Evolutionary conservation across 1,140 invertebrate genomes (phyloP).

Genomic region (Drosophila ironensis): DNA sequence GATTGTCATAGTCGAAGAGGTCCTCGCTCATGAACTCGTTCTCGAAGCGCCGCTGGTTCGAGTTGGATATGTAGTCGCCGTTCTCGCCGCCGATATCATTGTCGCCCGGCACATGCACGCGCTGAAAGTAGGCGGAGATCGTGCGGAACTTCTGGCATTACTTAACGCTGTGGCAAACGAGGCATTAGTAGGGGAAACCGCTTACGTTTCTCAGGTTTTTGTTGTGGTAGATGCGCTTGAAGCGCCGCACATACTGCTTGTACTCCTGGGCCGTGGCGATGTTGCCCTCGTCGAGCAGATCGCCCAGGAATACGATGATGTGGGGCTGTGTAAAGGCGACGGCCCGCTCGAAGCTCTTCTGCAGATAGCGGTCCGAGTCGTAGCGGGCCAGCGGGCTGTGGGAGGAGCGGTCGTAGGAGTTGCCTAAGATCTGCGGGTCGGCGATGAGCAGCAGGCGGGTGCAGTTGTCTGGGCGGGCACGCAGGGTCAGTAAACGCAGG

Average conservation of each 20-base stretch:
- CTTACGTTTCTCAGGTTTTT: constrained; percentile 83
- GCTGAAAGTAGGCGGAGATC: constrained; percentile 78
- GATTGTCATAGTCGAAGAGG: constrained; percentile 85
- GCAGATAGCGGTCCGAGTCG: constrained; percentile 86
- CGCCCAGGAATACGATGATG: constrained; percentile 94
- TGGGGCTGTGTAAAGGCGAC: constrained; percentile 90
- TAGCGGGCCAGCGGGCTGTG: constrained; percentile 70
- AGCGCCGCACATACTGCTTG: constrained; percentile 86
- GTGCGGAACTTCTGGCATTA: constrained; percentile 86
- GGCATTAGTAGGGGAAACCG: background rate
- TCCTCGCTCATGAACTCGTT: constrained; percentile 88
- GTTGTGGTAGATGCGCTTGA: constrained; percentile 87
- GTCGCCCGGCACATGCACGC: constrained; percentile 94
- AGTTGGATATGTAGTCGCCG: constrained; percentile 87
- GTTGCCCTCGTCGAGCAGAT: constrained; percentile 96
- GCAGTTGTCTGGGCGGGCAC: constrained; percentile 84
- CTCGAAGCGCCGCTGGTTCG: constrained; percentile 90
- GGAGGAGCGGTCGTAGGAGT: constrained; percentile 80
- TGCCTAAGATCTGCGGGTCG: constrained; percentile 95
- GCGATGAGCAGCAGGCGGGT: constrained; percentile 91
- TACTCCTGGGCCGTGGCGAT: constrained; percentile 88
- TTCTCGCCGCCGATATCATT: constrained; percentile 97
- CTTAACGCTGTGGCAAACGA: background rate
- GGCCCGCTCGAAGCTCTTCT: constrained; percentile 89
- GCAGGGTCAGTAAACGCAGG: background rate